These are phyloP conservation scores for Condylura cristata DNA, from an alignment of 2,113 vertebrate genomes.

Conservation along the genomic window DNA sequence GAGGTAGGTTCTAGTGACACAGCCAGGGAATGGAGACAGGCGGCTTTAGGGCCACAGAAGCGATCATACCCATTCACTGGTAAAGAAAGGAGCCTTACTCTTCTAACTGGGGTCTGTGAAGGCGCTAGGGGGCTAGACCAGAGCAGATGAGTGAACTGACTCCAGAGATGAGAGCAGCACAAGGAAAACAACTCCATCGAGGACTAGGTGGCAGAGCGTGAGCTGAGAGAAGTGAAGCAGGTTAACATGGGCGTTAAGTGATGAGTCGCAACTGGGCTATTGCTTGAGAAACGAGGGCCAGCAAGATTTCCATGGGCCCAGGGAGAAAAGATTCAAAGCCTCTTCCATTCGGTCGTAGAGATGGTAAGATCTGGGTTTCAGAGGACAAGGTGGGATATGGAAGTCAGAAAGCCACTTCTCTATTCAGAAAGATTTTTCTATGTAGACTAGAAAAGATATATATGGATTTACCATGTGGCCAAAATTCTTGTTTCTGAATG, in stretches of 20 bases:
- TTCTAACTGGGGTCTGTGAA: background rate
- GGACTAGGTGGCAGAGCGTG: background rate
- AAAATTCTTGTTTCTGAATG: background rate
- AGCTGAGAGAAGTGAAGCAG: background rate
- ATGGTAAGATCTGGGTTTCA: background rate
- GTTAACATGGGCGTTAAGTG: background rate
- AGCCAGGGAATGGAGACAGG: background rate
- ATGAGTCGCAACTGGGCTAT: background rate
- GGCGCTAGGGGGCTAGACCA: background rate
- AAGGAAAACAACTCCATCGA: background rate
- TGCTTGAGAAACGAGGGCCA: background rate
- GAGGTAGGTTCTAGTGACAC: background rate
- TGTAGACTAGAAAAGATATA: background rate
- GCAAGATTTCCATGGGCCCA: background rate
- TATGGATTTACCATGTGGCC: background rate
- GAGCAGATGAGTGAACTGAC: background rate
- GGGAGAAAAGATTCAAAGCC: background rate
- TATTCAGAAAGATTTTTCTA: background rate
- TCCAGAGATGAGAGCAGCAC: background rate
- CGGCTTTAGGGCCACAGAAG: background rate
- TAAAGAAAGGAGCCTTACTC: slow-evolving; percentile 39
- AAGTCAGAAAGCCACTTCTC: background rate
- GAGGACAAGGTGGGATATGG: background rate
- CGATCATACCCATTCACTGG: background rate
- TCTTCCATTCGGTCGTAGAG: background rate